A percentile compares a stretch with the other conserved stretches of the same genome.
Conservation (phyloP, 2,113 vertebrate species). For the Gallinago jamesoni region DNA sequence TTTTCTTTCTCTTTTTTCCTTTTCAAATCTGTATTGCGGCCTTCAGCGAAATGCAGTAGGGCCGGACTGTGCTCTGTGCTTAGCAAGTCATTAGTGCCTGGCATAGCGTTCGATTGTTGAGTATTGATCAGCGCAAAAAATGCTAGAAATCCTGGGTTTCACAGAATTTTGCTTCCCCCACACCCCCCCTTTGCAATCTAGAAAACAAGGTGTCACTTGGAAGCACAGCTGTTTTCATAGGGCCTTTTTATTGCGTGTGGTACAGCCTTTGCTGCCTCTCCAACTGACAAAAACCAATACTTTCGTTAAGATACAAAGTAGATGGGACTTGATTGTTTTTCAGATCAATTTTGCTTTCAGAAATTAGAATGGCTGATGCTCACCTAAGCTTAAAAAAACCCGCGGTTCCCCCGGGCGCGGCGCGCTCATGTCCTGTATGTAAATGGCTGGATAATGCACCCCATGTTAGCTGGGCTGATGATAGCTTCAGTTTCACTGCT, state of each 20-base stretch:
- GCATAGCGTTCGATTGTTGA: background rate
- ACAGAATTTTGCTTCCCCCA: background rate
- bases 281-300: background rate
- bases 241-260: background rate
- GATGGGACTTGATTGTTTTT: constrained; percentile 38
- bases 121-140: background rate
- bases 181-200: background rate
- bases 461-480: constrained; percentile 57
- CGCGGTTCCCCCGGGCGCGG: background rate
- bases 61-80: background rate
- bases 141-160: background rate
- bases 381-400: constrained; percentile 53
- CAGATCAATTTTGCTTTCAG: constrained; percentile 64
- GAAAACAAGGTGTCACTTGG: background rate
- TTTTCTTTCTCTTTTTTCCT: background rate
- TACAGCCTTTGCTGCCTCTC: background rate
- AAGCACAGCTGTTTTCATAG: background rate
- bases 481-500: constrained; percentile 69
- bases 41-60: background rate
- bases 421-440: constrained; percentile 46
- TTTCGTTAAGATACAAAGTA: constrained; percentile 6
- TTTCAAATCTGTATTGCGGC: background rate
- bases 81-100: background rate
- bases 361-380: constrained; percentile 78
- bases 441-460: constrained; percentile 82